Conservation (phyloP, 2,888 invertebrate species). For the Actias luna region DNA sequence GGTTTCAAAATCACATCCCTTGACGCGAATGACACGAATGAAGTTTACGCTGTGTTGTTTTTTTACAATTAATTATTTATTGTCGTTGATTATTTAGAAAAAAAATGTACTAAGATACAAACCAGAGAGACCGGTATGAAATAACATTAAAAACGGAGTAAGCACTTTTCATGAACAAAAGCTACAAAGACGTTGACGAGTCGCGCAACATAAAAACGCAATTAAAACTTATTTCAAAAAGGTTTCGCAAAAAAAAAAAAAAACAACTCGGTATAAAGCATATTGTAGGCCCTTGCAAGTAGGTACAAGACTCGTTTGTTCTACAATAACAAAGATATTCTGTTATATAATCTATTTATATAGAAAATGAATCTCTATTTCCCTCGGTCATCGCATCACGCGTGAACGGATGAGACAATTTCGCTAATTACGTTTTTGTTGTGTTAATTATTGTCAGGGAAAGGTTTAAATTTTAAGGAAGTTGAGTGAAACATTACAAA, state of each 20-base stretch:
- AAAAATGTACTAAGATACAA: background rate
- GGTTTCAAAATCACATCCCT: too few species aligned
- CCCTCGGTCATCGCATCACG: background rate
- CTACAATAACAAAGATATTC: background rate
- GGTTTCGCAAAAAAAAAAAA: conserved; percentile 16
- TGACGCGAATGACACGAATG: too few species aligned
- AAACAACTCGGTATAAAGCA: conserved; percentile 4
- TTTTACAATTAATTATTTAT: background rate
- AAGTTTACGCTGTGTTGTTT: too few species aligned
- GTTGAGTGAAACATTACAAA: too few species aligned
- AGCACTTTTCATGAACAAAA: conserved; percentile 7
- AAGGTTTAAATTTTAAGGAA: too few species aligned
- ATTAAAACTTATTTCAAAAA: conserved; percentile 36
- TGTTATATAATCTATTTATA: background rate
- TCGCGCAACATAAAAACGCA: conserved; percentile 36
- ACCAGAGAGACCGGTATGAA: background rate
- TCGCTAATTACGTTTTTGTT: too few species aligned
- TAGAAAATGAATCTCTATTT: too few species aligned
- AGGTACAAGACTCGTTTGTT: background rate
- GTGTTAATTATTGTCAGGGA: too few species aligned
- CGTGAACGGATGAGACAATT: too few species aligned
- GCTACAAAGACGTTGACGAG: conserved; percentile 10
- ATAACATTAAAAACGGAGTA: background rate
- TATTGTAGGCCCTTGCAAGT: background rate
- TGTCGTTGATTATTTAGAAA: background rate